Evolutionary conservation across 2,797 vertebrate genomes (phyloP).

Genomic region (Phrynocephalus vlangalii): DNA sequence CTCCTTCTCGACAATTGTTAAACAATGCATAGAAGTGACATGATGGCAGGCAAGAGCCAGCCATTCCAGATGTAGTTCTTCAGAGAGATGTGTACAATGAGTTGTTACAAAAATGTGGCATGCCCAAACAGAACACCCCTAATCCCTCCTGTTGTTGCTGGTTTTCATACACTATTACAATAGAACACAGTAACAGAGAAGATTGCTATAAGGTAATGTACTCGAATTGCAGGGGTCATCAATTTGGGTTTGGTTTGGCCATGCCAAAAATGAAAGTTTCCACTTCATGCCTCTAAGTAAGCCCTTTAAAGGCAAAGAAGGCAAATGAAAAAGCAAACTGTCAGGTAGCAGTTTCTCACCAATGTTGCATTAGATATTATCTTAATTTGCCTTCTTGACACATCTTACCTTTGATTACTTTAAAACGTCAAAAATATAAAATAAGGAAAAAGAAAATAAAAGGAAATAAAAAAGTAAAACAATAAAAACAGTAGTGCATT

Average conservation of each 20-base stretch:
- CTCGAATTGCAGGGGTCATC: no score
- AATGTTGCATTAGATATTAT: no score
- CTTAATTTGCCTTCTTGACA: neutral
- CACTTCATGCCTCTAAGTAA: neutral
- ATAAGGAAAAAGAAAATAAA: no score
- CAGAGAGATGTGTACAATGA: neutral
- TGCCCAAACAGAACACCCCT: neutral
- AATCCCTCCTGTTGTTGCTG: neutral
- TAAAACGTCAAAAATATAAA: neutral
- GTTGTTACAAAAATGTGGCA: neutral
- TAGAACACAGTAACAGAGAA: neutral
- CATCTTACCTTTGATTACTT: neutral
- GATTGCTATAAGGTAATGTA: no score
- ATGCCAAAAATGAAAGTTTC: neutral
- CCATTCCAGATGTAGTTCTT: neutral
- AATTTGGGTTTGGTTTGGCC: neutral
- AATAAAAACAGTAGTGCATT: neutral
- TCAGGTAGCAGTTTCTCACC: no score
- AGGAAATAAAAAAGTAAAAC: no score
- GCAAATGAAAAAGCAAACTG: no score
- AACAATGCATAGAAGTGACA: neutral
- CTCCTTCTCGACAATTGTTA: neutral
- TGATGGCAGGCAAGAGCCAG: neutral
- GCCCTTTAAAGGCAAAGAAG: no score
- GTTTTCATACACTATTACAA: neutral